Evolutionary conservation across 2,888 invertebrate genomes (phyloP).

Genomic region (Drosophila nr. medialis): DNA sequence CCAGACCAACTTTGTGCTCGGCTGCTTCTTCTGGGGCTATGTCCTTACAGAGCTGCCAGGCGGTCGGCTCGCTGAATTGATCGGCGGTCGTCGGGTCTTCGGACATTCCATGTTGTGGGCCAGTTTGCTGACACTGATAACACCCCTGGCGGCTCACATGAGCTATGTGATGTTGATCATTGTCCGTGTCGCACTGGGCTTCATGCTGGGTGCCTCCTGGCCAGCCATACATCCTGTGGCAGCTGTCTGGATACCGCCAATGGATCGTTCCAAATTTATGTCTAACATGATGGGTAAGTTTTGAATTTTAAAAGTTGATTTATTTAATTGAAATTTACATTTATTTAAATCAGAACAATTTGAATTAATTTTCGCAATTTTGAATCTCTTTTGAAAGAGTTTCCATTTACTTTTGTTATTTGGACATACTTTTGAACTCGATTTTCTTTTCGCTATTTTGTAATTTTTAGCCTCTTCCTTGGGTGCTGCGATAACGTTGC

Average conservation of each 20-base stretch:
- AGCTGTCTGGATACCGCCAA: conserved; percentile 96
- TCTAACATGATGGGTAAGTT: conserved; percentile 94
- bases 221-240: conserved; percentile 97
- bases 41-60: conserved; percentile 95
- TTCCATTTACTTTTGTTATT: neutral
- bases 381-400: neutral
- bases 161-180: conserved; percentile 90
- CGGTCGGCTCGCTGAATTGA: conserved; percentile 92
- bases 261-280: conserved; percentile 96
- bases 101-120: conserved; percentile 94
- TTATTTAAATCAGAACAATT: neutral
- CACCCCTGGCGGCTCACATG: conserved; percentile 90
- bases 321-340: too few species aligned
- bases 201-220: conserved; percentile 94
- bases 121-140: conserved; percentile 91
- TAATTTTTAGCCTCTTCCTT: conserved; percentile 90
- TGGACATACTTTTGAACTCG: neutral
- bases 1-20: conserved; percentile 92
- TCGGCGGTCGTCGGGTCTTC: conserved; percentile 93
- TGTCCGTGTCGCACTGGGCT: conserved; percentile 90
- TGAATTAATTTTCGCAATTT: neutral
- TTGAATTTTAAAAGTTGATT: neutral
- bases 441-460: neutral
- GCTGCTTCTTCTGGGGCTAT: conserved; percentile 97
- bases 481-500: conserved; percentile 96